These are phyloP conservation scores for Synergus japonicus DNA, from an alignment of 2,888 invertebrate species.

Conservation along the genomic window DNA sequence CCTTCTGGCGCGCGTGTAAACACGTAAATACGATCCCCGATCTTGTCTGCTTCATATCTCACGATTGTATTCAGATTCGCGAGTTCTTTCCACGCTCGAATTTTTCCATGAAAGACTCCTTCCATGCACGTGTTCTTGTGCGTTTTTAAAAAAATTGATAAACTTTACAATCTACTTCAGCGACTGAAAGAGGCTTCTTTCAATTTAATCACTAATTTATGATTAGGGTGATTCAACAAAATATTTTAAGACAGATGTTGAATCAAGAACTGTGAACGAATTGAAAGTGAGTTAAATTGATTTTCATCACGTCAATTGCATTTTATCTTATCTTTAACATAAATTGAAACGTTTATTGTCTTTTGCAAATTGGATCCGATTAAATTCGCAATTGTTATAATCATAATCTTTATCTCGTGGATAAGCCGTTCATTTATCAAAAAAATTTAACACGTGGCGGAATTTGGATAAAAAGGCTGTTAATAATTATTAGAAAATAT, in stretches of 20 bases:
- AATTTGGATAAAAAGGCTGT: no score
- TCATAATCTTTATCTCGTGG: neutral
- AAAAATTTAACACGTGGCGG: no score
- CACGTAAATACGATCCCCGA: slow-evolving; percentile 19
- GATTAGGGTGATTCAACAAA: no score
- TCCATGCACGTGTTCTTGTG: slow-evolving; percentile 1
- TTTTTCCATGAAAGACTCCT: neutral
- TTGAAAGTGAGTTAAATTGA: neutral
- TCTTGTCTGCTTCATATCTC: slow-evolving; percentile 32
- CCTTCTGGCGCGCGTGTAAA: slow-evolving; percentile 22
- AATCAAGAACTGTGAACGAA: no score
- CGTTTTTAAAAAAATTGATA: neutral
- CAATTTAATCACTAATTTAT: no score
- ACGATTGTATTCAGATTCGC: slow-evolving; percentile 31
- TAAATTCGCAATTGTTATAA: neutral
- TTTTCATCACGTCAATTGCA: neutral
- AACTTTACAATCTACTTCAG: neutral
- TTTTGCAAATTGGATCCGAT: neutral
- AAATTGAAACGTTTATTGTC: neutral
- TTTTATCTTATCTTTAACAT: neutral
- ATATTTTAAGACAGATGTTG: no score
- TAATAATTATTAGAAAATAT: no score
- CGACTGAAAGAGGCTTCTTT: neutral
- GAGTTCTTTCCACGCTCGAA: slow-evolving; percentile 14
- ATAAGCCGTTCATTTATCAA: neutral